Evolutionary conservation across 2,797 vertebrate species (phyloP).

Genomic region (Melanotaenia trifasciata): DNA sequence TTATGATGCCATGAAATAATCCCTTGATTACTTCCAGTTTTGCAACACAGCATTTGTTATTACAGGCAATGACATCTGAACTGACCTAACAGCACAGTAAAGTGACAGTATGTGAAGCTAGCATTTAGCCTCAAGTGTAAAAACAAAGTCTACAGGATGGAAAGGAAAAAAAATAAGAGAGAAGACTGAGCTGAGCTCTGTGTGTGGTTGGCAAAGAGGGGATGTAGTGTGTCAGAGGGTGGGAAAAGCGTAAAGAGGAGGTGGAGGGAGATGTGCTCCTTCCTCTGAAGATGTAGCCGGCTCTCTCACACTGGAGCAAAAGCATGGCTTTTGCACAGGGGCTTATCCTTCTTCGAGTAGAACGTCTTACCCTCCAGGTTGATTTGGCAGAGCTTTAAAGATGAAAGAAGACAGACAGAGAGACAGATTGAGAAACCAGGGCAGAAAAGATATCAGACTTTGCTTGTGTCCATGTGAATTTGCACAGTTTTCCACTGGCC

Average conservation of each 20-base stretch:
- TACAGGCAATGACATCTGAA: slow-evolving; percentile 40
- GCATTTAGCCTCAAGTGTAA: slow-evolving; percentile 38
- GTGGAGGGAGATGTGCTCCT: slow-evolving; percentile 46
- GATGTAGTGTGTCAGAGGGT: slow-evolving; percentile 39
- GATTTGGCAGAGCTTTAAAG: slow-evolving; percentile 94
- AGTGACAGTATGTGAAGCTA: slow-evolving; percentile 32
- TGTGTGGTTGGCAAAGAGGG: slow-evolving; percentile 52
- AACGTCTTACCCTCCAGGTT: slow-evolving; percentile 99
- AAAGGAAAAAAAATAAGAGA: slow-evolving; percentile 1
- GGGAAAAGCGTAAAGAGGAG: slow-evolving; percentile 33
- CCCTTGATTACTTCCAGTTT: slow-evolving; percentile 61
- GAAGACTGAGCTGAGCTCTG: slow-evolving; percentile 36
- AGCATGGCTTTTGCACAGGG: slow-evolving; percentile 98
- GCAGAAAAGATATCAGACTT: slow-evolving; percentile 52
- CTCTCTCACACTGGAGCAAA: slow-evolving; percentile 92
- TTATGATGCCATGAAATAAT: slow-evolving; percentile 37
- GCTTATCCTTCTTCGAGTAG: slow-evolving; percentile 99
- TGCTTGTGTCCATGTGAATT: slow-evolving; percentile 41
- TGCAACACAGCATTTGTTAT: slow-evolving; percentile 47
- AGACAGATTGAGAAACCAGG: slow-evolving; percentile 52
- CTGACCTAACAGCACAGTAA: slow-evolving; percentile 26
- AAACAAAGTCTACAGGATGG: slow-evolving; percentile 46
- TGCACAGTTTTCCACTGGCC: slow-evolving; percentile 42
- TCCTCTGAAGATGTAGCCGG: slow-evolving; percentile 60
- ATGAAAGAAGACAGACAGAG: slow-evolving; percentile 66